phyloP scores from a whole-genome alignment of 2,113 vertebrate species.

The Bagarius yarrelli region DNA sequence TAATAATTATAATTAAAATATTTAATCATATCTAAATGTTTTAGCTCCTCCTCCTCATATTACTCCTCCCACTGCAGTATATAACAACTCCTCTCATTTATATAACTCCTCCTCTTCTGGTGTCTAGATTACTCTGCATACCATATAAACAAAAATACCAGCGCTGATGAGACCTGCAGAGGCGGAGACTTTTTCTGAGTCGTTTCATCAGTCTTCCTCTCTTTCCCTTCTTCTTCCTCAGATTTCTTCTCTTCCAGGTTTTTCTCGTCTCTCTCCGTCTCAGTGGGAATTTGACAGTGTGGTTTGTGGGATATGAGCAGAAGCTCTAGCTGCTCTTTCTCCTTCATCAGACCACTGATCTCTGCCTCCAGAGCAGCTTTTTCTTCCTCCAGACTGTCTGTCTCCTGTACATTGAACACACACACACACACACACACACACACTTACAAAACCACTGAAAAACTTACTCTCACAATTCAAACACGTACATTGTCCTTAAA shows the following conservation, averaged over 20 bases:
- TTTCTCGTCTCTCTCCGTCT: constrained; percentile 52
- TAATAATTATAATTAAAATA: not conserved
- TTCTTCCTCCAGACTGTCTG: constrained; percentile 87
- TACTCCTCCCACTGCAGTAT: not conserved
- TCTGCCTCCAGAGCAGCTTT: constrained; percentile 83
- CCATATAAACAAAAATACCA: not conserved
- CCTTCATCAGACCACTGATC: constrained; percentile 86
- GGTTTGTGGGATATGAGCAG: constrained; percentile 84
- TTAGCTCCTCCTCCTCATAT: not conserved
- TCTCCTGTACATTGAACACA: constrained; percentile 76
- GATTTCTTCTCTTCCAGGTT: constrained; percentile 8
- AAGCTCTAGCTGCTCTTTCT: constrained; percentile 91
- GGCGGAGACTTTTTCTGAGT: constrained; percentile 70
- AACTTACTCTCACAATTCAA: not conserved
- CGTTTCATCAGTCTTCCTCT: constrained; percentile 71
- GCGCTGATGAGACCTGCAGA: constrained; percentile 52
- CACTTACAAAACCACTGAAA: not conserved
- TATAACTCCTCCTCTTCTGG: not conserved
- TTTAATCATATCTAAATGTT: not conserved
- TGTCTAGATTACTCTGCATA: not conserved
- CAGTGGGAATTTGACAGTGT: constrained; percentile 81
- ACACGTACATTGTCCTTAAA: not conserved
- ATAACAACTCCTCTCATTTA: not conserved
- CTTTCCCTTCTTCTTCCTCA: constrained; percentile 20
- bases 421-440: constrained; percentile 24